Evolutionary conservation across 2,113 vertebrate species (phyloP).

Genomic region (Misgurnus mizolepis): DNA sequence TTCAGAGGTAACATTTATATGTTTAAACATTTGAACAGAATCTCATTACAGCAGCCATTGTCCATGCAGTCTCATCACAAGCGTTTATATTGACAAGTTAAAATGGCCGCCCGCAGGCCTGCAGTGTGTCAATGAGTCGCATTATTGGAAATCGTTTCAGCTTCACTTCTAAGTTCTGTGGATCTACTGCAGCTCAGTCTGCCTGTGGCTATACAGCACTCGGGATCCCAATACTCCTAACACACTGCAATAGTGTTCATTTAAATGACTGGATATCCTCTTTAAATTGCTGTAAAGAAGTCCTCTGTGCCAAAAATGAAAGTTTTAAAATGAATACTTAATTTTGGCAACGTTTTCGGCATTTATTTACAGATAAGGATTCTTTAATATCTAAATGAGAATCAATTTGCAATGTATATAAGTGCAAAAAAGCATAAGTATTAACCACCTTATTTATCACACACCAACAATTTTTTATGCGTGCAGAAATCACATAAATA

Average conservation of each 20-base stretch:
- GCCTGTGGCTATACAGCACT: constrained; percentile 49
- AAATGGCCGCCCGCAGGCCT: constrained; percentile 61
- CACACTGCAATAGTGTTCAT: constrained; percentile 11
- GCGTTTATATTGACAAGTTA: constrained; percentile 54
- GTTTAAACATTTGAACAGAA: constrained; percentile 6
- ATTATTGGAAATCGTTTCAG: constrained; percentile 71
- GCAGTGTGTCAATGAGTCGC: constrained; percentile 56
- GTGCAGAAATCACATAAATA: too few relatives aligned
- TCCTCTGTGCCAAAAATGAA: not conserved
- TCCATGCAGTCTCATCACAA: constrained; percentile 43
- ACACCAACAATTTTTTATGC: too few relatives aligned
- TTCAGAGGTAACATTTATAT: not conserved
- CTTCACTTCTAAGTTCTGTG: constrained; percentile 60
- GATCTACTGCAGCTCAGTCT: constrained; percentile 59
- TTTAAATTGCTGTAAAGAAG: constrained; percentile 15
- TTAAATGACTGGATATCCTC: not conserved
- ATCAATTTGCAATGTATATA: too few relatives aligned
- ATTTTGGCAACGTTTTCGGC: too few relatives aligned
- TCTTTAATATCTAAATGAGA: too few relatives aligned
- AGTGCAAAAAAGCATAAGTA: too few relatives aligned
- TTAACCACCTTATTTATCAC: too few relatives aligned
- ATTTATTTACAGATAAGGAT: too few relatives aligned
- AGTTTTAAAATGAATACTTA: too few relatives aligned
- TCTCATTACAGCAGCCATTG: constrained; percentile 6
- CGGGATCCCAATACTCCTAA: constrained; percentile 26